A percentile compares a stretch with the other conserved stretches of the same genome.
Evolutionary conservation across 2,113 vertebrate genomes (phyloP).

Genomic region (Heteronetta atricapilla): DNA sequence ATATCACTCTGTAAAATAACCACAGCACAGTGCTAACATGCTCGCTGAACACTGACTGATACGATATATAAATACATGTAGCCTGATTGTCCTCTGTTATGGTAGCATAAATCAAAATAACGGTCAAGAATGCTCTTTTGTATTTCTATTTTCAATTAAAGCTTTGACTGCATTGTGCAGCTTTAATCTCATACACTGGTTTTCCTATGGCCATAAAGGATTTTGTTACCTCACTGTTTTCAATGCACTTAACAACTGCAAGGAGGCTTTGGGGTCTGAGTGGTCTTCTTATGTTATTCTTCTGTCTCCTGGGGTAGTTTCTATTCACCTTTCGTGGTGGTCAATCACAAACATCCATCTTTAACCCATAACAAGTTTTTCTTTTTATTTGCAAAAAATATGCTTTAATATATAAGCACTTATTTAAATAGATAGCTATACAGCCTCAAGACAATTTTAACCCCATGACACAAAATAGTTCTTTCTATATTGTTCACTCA

Average conservation of each 20-base stretch:
- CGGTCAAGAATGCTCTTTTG: not conserved
- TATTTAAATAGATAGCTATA: not conserved
- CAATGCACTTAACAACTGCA: not conserved
- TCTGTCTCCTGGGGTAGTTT: not conserved
- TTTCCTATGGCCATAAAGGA: not conserved
- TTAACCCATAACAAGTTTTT: not conserved
- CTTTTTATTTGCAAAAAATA: not conserved
- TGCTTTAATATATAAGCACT: not conserved
- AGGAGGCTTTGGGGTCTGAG: not conserved
- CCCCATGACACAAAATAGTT: not conserved
- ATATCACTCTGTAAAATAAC: not conserved
- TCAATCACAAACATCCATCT: not conserved
- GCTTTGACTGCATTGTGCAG: not conserved
- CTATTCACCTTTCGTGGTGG: not conserved
- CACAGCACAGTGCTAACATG: accelerated
- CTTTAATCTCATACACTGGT: not conserved
- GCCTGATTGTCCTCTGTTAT: not conserved
- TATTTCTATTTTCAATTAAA: not conserved
- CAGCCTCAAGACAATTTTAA: not conserved
- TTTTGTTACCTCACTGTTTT: not conserved
- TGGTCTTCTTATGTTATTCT: accelerated
- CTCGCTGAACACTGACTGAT: accelerated
- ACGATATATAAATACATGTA: not conserved
- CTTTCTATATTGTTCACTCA: not conserved
- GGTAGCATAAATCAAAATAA: not conserved